Percentiles rank a stretch among this genome's conserved stretches.
phyloP scores from a whole-genome alignment of 2,888 invertebrate species.

The Xestia rhomboidea region DNA sequence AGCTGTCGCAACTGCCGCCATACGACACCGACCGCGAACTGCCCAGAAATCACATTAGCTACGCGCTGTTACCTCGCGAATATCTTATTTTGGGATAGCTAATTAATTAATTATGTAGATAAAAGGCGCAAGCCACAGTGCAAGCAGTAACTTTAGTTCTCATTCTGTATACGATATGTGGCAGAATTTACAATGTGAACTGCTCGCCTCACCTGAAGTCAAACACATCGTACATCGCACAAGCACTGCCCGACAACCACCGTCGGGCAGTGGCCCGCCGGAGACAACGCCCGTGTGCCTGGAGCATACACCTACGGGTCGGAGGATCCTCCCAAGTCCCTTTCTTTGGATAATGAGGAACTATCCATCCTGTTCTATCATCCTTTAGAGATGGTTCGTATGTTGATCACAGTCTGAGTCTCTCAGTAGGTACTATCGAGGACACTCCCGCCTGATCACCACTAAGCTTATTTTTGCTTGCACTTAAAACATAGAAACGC shows the following conservation, averaged over 20 bases:
- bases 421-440: too few species aligned
- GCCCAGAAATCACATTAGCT: constrained; percentile 62
- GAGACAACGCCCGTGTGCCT: neutral
- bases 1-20: constrained; percentile 65
- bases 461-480: too few species aligned
- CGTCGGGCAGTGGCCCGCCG: neutral
- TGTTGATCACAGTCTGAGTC: neutral
- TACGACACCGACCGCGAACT: constrained; percentile 65
- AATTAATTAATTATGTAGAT: neutral
- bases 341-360: neutral
- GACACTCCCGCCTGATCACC: too few species aligned
- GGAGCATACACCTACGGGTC: neutral
- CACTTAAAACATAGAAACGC: too few species aligned
- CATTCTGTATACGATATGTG: neutral
- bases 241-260: neutral
- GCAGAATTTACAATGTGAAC: neutral
- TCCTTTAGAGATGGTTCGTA: neutral
- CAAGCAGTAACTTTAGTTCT: neutral
- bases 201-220: neutral
- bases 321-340: neutral
- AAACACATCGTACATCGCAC: neutral
- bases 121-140: neutral
- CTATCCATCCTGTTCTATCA: neutral
- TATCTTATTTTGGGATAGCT: constrained; percentile 39
- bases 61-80: constrained; percentile 37